Base-by-base conservation (phyloP, 2,797 vertebrate genomes). In the Danio jaintianensis region DNA sequence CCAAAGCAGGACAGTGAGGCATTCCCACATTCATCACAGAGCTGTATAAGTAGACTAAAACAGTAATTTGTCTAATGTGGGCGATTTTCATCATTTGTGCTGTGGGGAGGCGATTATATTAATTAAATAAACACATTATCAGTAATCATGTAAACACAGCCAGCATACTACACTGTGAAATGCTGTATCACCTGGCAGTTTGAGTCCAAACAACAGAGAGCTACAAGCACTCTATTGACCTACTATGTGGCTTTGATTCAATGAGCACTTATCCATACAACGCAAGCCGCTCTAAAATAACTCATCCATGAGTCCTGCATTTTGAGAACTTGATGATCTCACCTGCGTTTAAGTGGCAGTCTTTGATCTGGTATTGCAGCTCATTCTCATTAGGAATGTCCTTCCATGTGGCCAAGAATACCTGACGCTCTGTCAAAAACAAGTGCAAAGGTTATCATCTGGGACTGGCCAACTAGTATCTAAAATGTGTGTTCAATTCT, bases 351-450 rank as follows among this genome's bases (percentile, higher is more conserved):
- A 99, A 92, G 89, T 98, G 97, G 75, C 98, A 99, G 1, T 99
- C 98, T 90, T 99, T 99, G 87, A 99, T 99, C 93, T 99, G 98
- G 91, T 98, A 99, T 88, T 99, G 98, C 6, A 99, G 95, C 89
- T 99, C 98, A 0, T 99, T 99, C 90, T 99, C 98, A n/a, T 99
- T 99, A 56, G 98, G 98, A 84, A 99, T 99, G 90, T 99, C 98
- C 66, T 99, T 99, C 98, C 98, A 99, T 11, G 98, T 99, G 38
- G 98, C 98, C 75, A 99, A 93, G 90, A 99, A 99, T 83, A 99
- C 98, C 89, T 99, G 98, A 73, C 98, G 96, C 85, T 99, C 98
- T 99, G 88, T 56, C 68, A 83, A 79, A 50, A 78, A 81, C 79
- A 63, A 40, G 45, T 42, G 42, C n/a, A 58, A 18, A 12, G 13